Percentiles rank a stretch among this genome's conserved stretches.
These are phyloP conservation scores for Myrmophylax atrothorax DNA, from an alignment of 2,113 vertebrate genomes.

Conservation along the genomic window DNA sequence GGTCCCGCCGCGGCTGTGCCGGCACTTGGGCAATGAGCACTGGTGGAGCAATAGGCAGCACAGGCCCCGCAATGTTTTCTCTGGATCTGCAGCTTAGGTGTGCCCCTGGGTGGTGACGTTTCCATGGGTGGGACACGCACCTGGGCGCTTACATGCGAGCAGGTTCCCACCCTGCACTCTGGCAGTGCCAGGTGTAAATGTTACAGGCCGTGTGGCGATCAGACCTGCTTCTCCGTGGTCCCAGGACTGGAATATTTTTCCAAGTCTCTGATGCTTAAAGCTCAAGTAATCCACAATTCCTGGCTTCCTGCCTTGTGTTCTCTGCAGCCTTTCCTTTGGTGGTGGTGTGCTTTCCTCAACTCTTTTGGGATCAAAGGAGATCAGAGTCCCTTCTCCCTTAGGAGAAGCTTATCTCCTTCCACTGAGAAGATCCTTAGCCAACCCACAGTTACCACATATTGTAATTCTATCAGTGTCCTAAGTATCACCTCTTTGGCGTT, in stretches of 20 bases:
- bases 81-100: neutral
- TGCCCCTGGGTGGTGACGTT: neutral
- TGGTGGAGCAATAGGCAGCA: accelerated
- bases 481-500: neutral
- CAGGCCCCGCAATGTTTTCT: neutral
- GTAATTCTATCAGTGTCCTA: neutral
- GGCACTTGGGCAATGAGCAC: neutral
- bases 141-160: accelerated
- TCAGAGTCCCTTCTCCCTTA: neutral
- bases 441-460: neutral
- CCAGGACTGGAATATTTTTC: neutral
- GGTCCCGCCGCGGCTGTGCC: accelerated
- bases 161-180: accelerated
- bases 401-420: neutral
- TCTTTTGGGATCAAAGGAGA: neutral
- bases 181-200: accelerated
- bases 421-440: neutral
- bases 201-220: neutral
- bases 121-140: neutral
- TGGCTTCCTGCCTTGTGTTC: neutral
- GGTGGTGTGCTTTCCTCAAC: accelerated
- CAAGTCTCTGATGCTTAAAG: neutral
- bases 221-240: neutral
- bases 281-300: accelerated
- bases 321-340: neutral